Evolutionary conservation across 1,140 invertebrate genomes (phyloP).

Genomic region (Lerema accius): DNA sequence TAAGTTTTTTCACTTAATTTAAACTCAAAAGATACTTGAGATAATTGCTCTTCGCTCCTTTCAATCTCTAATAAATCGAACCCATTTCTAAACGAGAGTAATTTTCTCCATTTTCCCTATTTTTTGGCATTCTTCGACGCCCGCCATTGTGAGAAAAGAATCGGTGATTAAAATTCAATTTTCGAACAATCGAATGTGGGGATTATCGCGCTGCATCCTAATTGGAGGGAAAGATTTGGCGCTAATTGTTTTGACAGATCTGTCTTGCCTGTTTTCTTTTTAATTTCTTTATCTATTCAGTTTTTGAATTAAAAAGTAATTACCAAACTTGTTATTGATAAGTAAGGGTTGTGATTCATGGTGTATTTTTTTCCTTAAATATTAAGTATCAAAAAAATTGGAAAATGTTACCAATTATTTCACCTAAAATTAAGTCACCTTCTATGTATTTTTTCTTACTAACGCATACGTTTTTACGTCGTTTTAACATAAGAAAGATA

Average conservation of each 20-base stretch:
- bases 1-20: slow-evolving; percentile 81
- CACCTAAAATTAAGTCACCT: too few species aligned
- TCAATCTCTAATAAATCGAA: slow-evolving; percentile 72
- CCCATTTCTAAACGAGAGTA: slow-evolving; percentile 60
- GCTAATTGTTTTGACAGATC: slow-evolving; percentile 35
- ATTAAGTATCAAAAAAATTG: too few species aligned
- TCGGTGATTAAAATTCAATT: slow-evolving; percentile 82
- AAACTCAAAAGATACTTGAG: slow-evolving; percentile 82
- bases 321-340: background rate
- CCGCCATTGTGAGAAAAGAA: slow-evolving; percentile 73
- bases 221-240: slow-evolving; percentile 70
- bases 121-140: slow-evolving; percentile 73
- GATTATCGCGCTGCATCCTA: slow-evolving; percentile 76
- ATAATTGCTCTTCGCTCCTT: slow-evolving; percentile 77
- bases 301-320: background rate
- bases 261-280: slow-evolving; percentile 19
- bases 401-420: too few species aligned
- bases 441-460: too few species aligned
- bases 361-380: too few species aligned
- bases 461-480: too few species aligned
- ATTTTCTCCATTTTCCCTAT: slow-evolving; percentile 74
- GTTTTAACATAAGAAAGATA: too few species aligned
- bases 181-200: slow-evolving; percentile 75
- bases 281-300: slow-evolving; percentile 15
- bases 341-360: too few species aligned